These are phyloP conservation scores for Meliscaeva auricollis DNA, from an alignment of 2,888 invertebrate species.

Conservation along the genomic window DNA sequence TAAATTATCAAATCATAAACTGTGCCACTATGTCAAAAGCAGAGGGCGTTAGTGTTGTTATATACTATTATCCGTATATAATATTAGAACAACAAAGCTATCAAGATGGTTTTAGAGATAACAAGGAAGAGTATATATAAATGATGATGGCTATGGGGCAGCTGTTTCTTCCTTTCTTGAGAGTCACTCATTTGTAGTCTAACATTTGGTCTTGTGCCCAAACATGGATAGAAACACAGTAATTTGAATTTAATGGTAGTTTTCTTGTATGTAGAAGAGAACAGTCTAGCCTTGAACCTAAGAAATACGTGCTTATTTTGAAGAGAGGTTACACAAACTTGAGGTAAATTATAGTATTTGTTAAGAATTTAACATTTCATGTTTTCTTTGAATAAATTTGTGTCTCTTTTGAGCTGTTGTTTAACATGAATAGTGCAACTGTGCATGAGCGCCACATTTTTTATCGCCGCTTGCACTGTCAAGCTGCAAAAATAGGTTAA, in stretches of 20 bases:
- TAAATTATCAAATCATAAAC: constrained; percentile 34
- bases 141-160: background rate
- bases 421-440: too few species aligned
- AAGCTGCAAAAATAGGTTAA: too few species aligned
- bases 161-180: background rate
- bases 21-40: constrained; percentile 22
- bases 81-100: too few species aligned
- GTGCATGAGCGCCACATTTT: too few species aligned
- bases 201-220: background rate
- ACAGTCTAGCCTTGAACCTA: background rate
- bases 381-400: too few species aligned
- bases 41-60: constrained; percentile 11
- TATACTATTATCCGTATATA: too few species aligned
- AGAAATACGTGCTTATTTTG: too few species aligned
- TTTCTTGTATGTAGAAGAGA: background rate
- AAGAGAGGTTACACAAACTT: too few species aligned
- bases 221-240: background rate
- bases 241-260: background rate
- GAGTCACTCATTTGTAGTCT: background rate
- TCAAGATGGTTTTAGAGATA: background rate
- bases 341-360: too few species aligned
- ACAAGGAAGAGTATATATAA: background rate
- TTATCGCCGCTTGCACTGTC: too few species aligned
- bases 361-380: too few species aligned
- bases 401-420: too few species aligned